Evolutionary conservation across 64 coral and sea anemone species (phyloP).

Genomic region (Catalaphyllia jardinei): DNA sequence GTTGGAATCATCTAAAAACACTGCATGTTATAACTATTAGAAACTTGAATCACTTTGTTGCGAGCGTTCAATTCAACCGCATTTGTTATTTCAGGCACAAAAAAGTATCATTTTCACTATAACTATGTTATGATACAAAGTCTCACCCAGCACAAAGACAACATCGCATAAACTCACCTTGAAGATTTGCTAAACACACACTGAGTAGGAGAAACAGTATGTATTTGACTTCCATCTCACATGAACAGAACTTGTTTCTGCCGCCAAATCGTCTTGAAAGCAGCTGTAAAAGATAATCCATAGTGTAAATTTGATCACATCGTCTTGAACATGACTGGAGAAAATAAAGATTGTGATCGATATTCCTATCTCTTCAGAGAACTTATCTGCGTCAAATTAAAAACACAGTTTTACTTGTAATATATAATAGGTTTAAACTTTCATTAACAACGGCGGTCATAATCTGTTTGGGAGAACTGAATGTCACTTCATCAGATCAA

Average conservation of each 20-base stretch:
- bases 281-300: conserved; percentile 27
- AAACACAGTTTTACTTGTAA: background rate
- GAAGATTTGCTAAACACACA: background rate
- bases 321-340: background rate
- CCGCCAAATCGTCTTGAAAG: background rate
- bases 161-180: background rate
- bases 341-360: background rate
- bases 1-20: too few relatives aligned
- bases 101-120: background rate
- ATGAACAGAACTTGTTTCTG: background rate
- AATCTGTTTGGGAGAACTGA: conserved; percentile 9
- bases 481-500: background rate
- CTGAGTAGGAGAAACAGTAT: background rate
- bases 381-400: conserved; percentile 13
- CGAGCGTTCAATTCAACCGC: too few relatives aligned
- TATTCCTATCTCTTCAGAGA: background rate
- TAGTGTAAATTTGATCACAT: conserved; percentile 13
- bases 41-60: too few relatives aligned
- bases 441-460: background rate
- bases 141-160: too few relatives aligned
- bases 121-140: background rate
- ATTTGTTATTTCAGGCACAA: background rate
- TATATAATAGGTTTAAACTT: conserved; percentile 15
- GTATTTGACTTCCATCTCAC: conserved; percentile 5
- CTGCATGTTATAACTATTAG: too few relatives aligned